Percentiles rank a stretch among this genome's conserved stretches.
These are phyloP conservation scores for Cosmia pyralina DNA, from an alignment of 2,888 invertebrate genomes.

Conservation along the genomic window DNA sequence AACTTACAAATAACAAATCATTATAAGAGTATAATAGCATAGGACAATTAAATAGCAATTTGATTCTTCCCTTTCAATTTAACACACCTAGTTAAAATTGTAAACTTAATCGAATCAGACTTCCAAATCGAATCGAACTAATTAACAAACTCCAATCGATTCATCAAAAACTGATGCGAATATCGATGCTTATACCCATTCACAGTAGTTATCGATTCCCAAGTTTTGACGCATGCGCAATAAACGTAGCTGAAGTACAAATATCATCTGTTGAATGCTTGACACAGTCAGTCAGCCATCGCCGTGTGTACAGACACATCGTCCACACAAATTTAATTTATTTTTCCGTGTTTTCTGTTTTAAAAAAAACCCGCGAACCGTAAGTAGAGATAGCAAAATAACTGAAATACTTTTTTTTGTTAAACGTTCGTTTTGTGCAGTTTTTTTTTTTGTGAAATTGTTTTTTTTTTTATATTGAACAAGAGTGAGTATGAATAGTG, in stretches of 20 bases:
- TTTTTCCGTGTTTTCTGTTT: slow-evolving; percentile 76
- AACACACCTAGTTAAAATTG: not conserved
- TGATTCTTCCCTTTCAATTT: not conserved
- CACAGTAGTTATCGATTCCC: slow-evolving; percentile 79
- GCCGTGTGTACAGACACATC: slow-evolving; percentile 73
- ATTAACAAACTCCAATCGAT: slow-evolving; percentile 40
- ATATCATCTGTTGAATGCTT: slow-evolving; percentile 85
- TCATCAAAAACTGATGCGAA: slow-evolving; percentile 44
- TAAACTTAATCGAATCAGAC: not conserved
- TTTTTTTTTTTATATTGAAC: slow-evolving; percentile 21
- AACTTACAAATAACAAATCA: slow-evolving; percentile 2
- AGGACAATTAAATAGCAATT: too few relatives aligned
- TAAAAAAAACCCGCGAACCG: slow-evolving; percentile 65
- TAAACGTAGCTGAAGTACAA: slow-evolving; percentile 74
- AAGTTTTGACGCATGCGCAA: slow-evolving; percentile 81
- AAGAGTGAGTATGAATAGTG: slow-evolving; percentile 55
- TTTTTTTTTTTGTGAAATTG: slow-evolving; percentile 38
- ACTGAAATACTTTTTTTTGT: slow-evolving; percentile 5
- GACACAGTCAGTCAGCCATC: slow-evolving; percentile 84
- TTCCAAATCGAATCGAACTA: slow-evolving; percentile 13
- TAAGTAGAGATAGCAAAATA: slow-evolving; percentile 57
- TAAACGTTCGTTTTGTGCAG: slow-evolving; percentile 56
- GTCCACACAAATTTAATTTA: slow-evolving; percentile 73
- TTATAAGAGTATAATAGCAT: not conserved
- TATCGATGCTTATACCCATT: slow-evolving; percentile 55